Evolutionary conservation across 1,140 invertebrate species (phyloP), one percentile per base, ranked within the genome.

Genomic region (Meloidogyne floridensis): DNA sequence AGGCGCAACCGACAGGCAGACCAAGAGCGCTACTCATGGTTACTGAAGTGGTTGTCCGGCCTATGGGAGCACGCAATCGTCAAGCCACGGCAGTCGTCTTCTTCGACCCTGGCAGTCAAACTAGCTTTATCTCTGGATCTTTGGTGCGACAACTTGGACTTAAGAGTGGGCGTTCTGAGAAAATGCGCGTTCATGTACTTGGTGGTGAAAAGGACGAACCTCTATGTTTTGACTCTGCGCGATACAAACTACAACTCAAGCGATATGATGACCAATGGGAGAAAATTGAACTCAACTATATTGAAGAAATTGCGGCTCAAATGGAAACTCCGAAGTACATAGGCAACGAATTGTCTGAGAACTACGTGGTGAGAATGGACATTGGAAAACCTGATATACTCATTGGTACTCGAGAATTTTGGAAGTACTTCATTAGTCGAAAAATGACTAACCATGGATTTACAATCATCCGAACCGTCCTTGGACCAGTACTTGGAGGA

Each of bases 331-430:
- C 56, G 6, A 54, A 75, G 1, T 32, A n/a, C 13, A n/a, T 47
- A 3, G n/a, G n/a, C 5, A 18, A 75, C 7, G 6, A 11, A 32
- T 47, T 20, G 1, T n/a, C n/a, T 6, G 73, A 42, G 1, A 32
- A 1, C 2, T 47, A 6, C 47, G 7, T 6, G 47, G 0, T 54
- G n/a, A 13, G 43, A 8, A 80, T 42, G 1, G 43, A 59, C 5
- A 81, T 69, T 2, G 8, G 6, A 15, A 54, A 84, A 20, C 81
- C 81, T 0, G 80, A 83, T 20, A 72, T 82, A 15, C 32, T 82
- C 0, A 82, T 82, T 42, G 81, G 81, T 1, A 81, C 69, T 7
- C 18, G 32, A 10, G 72, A 82, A 13, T 82, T 82, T 20, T 82
- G 81, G 81, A 9, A 82, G 3, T 84, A 56, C 81, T 47, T 47